A percentile compares a stretch with the other conserved stretches of the same genome.
phyloP scores from a whole-genome alignment of 1,140 invertebrate genomes.

The Arctopsyche grandis region DNA sequence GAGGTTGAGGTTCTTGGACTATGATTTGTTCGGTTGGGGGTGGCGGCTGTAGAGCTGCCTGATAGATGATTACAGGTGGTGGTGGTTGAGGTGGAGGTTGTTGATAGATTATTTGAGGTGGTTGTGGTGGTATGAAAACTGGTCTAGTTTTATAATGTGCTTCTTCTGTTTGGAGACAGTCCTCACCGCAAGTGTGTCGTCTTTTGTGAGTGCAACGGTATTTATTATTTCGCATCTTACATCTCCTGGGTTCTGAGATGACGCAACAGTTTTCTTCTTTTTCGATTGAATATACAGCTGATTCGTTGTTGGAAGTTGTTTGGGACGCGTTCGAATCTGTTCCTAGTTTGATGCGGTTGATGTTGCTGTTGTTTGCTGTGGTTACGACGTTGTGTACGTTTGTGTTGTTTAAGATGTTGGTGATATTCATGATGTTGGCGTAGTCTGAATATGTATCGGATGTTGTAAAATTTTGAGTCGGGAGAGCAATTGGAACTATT shows the following conservation, averaged over 20 bases:
- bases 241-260: neutral
- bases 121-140: neutral
- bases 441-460: neutral
- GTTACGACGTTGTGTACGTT: neutral
- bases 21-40: neutral
- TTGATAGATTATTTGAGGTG: slow-evolving; percentile 8
- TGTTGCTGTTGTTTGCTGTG: neutral
- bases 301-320: neutral
- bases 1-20: neutral
- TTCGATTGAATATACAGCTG: neutral
- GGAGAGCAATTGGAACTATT: neutral
- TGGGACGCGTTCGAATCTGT: neutral
- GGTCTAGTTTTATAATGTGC: neutral
- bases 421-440: neutral
- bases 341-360: neutral
- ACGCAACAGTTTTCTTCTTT: slow-evolving; percentile 14
- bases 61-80: neutral
- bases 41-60: neutral
- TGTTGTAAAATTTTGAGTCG: neutral
- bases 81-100: neutral
- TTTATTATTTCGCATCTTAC: neutral
- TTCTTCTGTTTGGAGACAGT: neutral
- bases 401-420: neutral
- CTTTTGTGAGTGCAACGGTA: neutral
- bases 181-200: slow-evolving; percentile 1